Percentiles rank a stretch among this genome's conserved stretches.
phyloP scores from a whole-genome alignment of 2,113 vertebrate species.

The Syrmaticus mikado region DNA sequence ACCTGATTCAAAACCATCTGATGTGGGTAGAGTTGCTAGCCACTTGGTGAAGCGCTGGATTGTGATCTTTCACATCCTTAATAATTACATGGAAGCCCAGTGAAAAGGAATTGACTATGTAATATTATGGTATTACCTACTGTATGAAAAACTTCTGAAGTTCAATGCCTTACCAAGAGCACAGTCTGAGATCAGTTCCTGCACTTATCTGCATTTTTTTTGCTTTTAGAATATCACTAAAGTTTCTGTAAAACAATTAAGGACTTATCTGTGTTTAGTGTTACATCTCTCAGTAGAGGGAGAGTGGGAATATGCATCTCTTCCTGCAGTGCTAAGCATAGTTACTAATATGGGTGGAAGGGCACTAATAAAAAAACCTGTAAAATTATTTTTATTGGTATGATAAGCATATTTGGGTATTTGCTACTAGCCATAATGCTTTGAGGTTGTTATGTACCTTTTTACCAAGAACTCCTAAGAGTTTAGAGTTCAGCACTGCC shows the following conservation, averaged over 20 bases:
- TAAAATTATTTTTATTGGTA: conserved; percentile 14
- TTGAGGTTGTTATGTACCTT: background rate
- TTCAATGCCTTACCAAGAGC: background rate
- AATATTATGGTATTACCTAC: background rate
- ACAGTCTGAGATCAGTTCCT: background rate
- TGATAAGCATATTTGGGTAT: background rate
- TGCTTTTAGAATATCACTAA: background rate
- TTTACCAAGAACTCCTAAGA: background rate
- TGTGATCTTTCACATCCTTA: too few species aligned
- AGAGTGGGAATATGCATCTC: background rate
- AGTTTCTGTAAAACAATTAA: background rate
- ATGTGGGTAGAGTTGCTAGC: too few species aligned
- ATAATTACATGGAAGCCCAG: background rate
- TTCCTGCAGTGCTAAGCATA: conserved; percentile 14
- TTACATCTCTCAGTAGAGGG: background rate
- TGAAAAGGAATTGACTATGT: background rate
- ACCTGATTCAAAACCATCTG: too few species aligned
- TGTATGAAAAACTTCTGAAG: background rate
- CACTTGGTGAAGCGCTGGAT: too few species aligned
- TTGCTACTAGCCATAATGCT: background rate
- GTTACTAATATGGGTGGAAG: background rate
- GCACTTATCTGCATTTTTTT: background rate
- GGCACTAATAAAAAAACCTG: background rate
- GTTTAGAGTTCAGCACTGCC: background rate
- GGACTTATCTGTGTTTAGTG: background rate